A percentile compares a stretch with the other conserved stretches of the same genome.
These are phyloP conservation scores for Lophura swinhoii DNA, from an alignment of 2,797 vertebrate genomes.

Conservation along the genomic window DNA sequence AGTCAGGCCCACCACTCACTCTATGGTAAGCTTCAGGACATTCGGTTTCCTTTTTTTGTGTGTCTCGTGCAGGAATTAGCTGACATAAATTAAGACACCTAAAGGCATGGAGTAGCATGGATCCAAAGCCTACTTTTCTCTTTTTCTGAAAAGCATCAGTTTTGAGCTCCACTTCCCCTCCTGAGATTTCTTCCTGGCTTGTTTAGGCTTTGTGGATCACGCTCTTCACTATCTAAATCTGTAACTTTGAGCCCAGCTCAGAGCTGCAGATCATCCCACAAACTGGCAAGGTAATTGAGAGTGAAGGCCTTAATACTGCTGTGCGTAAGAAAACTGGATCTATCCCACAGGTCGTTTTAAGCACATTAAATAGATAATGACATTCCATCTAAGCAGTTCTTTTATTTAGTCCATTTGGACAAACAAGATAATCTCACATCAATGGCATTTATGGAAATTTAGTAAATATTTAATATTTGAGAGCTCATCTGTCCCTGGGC, in stretches of 20 bases:
- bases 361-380: not conserved
- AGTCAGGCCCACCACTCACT: not conserved
- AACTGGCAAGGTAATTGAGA: not conserved
- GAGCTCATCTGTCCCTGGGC: not conserved
- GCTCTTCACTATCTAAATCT: not conserved
- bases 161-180: not conserved
- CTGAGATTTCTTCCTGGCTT: not conserved
- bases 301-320: not conserved
- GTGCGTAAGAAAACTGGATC: not conserved
- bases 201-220: not conserved
- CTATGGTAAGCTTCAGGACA: not conserved
- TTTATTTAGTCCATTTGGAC: not conserved
- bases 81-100: not conserved
- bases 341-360: not conserved
- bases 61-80: not conserved
- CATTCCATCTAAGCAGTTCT: not conserved
- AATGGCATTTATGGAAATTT: not conserved
- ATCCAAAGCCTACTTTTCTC: not conserved
- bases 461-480: slow-evolving; percentile 19
- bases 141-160: not conserved
- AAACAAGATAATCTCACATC: not conserved
- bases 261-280: not conserved
- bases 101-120: not conserved
- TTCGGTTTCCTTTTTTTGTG: not conserved
- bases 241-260: not conserved